These are phyloP conservation scores for Pomphorhynchus laevis DNA, from an alignment of 1,140 invertebrate genomes.

Conservation along the genomic window DNA sequence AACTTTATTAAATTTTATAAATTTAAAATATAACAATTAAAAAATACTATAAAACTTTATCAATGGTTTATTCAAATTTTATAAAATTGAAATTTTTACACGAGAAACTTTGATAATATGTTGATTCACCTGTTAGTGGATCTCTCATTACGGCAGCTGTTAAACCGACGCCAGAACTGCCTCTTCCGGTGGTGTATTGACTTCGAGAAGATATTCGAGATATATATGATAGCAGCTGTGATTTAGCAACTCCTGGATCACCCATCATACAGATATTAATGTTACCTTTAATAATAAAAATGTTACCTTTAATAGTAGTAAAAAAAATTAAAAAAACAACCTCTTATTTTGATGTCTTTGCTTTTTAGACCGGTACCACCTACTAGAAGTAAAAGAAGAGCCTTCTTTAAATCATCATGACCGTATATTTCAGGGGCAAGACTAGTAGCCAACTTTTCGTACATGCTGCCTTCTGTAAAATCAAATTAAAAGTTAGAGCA, in stretches of 20 bases:
- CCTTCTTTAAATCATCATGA: conserved; percentile 87
- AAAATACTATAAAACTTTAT: too few species aligned
- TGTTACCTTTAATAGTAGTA: not conserved
- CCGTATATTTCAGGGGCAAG: conserved; percentile 97
- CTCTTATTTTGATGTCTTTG: conserved; percentile 32
- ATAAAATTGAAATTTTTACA: too few species aligned
- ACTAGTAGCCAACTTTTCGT: conserved; percentile 51
- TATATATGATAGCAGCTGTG: conserved; percentile 69
- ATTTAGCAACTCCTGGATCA: conserved; percentile 95
- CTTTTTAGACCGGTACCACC: conserved; percentile 66
- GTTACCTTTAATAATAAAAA: conserved; percentile 28
- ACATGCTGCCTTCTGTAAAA: conserved; percentile 40
- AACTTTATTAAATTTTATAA: too few species aligned
- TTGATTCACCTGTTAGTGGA: conserved; percentile 36
- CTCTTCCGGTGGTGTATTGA: conserved; percentile 78
- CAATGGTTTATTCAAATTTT: too few species aligned
- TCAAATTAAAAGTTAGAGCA: not conserved
- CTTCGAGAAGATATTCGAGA: conserved; percentile 56
- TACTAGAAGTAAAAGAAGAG: conserved; percentile 52
- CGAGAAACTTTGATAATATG: too few species aligned
- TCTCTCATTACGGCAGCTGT: conserved; percentile 93
- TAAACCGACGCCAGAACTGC: conserved; percentile 77
- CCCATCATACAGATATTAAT: conserved; percentile 98
- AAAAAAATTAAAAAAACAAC: conserved; percentile 25
- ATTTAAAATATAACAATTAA: too few species aligned